Evolutionary conservation across 2,797 vertebrate genomes (phyloP), one percentile per base, ranked within the genome.

Genomic region (Notolabrus celidotus): DNA sequence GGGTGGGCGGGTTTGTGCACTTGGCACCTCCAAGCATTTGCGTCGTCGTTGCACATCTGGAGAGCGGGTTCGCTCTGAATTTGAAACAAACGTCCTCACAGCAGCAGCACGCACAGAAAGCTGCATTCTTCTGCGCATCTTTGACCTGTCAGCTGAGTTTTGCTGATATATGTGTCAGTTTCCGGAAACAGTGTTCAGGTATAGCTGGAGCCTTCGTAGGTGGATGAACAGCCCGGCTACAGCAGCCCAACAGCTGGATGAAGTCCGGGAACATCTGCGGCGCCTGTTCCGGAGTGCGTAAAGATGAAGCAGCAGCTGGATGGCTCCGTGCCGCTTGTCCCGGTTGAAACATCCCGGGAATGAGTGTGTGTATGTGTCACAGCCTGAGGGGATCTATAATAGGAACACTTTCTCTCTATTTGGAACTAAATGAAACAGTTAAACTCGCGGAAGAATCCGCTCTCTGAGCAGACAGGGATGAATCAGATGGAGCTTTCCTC

Each of bases 251-350:
- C 80, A 86, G 74, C 80, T 91, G 89, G 80, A 77, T 46, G 74
- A 43, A 59, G 45, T 66, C 53, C 67, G 83, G 74, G 82, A 84
- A 91, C 90, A 90, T 88, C 89, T 87, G 88, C 73, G 67, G 73
- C 78, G 77, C 1, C 56, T 60, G 82, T 67, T 74, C 68, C 72
- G 72, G 34, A 36, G 34, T 36, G 34, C 11, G 10, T 36, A 58
- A 71, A 46, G 76, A 65, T 41, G 74, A 39, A 36, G 58, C 70
- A 27, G 64, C 79, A 71, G 67, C 70, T 55, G 84, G 20, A 23
- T 42, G 57, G 34, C 52, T 72, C 5, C 12, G 53, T n/a, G 57
- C 49, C 19, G 65, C 61, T 5, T 2, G 70, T 71, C 51, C 74
- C 46, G 72, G 53, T 49, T 64, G 58, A 69, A 67, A 69, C 79